A percentile compares a stretch with the other conserved stretches of the same genome.
Evolutionary conservation across 2,888 invertebrate species (phyloP).

Genomic region (Myopa tessellatipennis): DNA sequence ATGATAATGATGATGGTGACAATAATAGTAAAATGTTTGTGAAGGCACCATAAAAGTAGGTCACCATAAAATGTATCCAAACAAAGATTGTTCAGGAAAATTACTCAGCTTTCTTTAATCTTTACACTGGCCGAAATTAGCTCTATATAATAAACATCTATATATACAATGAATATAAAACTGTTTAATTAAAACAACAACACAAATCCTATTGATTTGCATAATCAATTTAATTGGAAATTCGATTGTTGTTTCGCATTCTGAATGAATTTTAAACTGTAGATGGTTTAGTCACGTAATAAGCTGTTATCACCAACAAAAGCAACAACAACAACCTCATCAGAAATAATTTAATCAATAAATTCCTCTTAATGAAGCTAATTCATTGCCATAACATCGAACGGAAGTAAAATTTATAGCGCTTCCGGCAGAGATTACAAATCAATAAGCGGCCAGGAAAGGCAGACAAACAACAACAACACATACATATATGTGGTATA

Average conservation of each 20-base stretch:
- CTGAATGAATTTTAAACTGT: background rate
- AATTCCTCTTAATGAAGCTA: background rate
- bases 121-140: no score
- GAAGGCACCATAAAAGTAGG: no score
- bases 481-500: background rate
- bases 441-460: slow-evolving; percentile 8
- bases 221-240: background rate
- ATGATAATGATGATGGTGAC: background rate
- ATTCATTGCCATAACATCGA: background rate
- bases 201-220: background rate
- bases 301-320: background rate
- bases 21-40: background rate
- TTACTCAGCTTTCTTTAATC: no score
- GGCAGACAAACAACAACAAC: background rate
- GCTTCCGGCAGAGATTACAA: slow-evolving; percentile 24
- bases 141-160: no score
- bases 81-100: no score
- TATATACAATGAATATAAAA: no score
- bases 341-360: background rate
- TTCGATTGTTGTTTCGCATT: background rate
- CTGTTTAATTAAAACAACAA: background rate
- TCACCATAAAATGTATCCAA: no score
- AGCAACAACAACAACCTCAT: background rate
- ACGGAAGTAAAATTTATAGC: background rate
- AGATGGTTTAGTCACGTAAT: background rate